Conservation (phyloP, 1,140 invertebrate genomes). For the Meloidogyne exigua region DNA sequence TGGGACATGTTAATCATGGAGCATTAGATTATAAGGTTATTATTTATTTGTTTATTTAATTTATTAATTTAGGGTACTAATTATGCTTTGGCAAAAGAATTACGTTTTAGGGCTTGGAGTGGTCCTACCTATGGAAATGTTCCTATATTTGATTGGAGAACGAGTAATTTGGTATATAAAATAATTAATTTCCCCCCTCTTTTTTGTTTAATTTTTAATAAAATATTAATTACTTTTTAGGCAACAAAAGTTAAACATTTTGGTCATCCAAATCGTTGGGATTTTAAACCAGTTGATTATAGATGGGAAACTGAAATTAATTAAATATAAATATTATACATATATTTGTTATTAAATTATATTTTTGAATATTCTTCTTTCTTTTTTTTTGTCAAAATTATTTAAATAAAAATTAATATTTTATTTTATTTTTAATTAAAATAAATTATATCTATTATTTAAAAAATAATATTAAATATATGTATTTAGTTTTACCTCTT, state of each 20-base stretch:
- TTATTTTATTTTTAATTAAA: too few relatives aligned
- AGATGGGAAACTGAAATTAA: conserved; percentile 30
- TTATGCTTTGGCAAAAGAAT: conserved; percentile 63
- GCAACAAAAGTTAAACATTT: conserved; percentile 26
- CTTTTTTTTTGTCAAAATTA: too few relatives aligned
- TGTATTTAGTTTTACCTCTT: too few relatives aligned
- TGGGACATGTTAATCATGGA: conserved; percentile 72
- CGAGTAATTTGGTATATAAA: conserved; percentile 24
- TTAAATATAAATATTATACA: neutral
- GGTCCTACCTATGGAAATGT: conserved; percentile 69
- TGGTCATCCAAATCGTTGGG: conserved; percentile 32
- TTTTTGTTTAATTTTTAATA: neutral
- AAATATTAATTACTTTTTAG: conserved; percentile 13
- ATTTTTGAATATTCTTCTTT: too few relatives aligned
- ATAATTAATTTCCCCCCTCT: too few relatives aligned
- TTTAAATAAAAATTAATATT: too few relatives aligned
- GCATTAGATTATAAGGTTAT: conserved; percentile 72
- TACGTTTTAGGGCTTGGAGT: conserved; percentile 69
- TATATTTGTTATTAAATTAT: too few relatives aligned
- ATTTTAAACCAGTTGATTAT: conserved; percentile 36
- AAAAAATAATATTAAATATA: too few relatives aligned
- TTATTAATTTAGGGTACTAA: conserved; percentile 64
- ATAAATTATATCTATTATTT: too few relatives aligned
- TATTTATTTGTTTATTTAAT: neutral
- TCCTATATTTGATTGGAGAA: conserved; percentile 45